Conservation (phyloP, 2,888 invertebrate genomes). For the Abrostola tripartita region DNA sequence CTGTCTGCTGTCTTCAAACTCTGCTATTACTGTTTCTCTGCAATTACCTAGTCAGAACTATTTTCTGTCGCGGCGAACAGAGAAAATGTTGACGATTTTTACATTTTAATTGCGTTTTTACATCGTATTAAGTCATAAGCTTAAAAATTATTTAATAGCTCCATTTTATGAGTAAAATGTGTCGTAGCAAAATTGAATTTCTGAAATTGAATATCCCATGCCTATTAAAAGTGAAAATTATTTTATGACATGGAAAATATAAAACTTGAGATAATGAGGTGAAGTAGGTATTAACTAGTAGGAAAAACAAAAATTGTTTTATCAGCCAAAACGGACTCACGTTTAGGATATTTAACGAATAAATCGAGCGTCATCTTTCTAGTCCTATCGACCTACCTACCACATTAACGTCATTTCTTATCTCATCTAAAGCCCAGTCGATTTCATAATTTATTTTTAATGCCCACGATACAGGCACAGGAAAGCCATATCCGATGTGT, state of each 20-base stretch:
- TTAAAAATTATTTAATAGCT: conserved; percentile 2
- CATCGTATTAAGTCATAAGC: background rate
- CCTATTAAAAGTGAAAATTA: background rate
- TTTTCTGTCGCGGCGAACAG: conserved; percentile 59
- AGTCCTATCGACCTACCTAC: conserved; percentile 25
- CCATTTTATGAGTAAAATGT: conserved; percentile 6
- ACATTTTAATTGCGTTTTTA: conserved; percentile 40
- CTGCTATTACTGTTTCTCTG: conserved; percentile 64
- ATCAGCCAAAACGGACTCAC: too few species aligned
- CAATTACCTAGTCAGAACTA: conserved; percentile 65
- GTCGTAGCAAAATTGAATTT: conserved; percentile 13
- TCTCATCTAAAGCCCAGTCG: conserved; percentile 35
- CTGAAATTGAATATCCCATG: conserved; percentile 7
- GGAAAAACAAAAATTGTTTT: too few species aligned
- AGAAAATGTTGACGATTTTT: conserved; percentile 53
- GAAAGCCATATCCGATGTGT: conserved; percentile 56
- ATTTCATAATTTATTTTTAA: conserved; percentile 50
- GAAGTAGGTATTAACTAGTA: too few species aligned
- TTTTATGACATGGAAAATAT: background rate
- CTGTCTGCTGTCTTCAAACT: conserved; percentile 58
- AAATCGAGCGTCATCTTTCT: conserved; percentile 4
- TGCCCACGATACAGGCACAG: conserved; percentile 42
- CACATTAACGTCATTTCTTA: conserved; percentile 25
- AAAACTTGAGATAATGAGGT: background rate
- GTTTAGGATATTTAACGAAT: too few species aligned